Evolutionary conservation across 2,797 vertebrate genomes (phyloP), one percentile per base, ranked within the genome.

Genomic region (Poecilia gillii): DNA sequence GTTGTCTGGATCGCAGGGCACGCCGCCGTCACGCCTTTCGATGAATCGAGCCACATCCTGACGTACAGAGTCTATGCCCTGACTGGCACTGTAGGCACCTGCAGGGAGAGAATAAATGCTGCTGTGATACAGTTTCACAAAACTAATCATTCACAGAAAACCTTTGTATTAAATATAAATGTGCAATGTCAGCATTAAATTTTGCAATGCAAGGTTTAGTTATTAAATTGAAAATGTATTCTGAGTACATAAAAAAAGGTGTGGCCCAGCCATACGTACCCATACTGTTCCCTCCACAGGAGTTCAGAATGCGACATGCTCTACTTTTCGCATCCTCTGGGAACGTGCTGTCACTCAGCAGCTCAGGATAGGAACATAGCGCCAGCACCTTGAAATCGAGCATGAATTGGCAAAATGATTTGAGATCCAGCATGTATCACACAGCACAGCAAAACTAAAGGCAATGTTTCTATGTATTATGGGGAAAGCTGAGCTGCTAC

Each of bases 11-110:
- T 95, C 87, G 2, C 95, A 94, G 5, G 95, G 88, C 41, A 99
- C 89, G 0, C 97, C 97, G 0, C 96, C 96, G 0, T 98, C 98
- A 28, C 98, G 93, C 25, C 86, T 91, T 88, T 97, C 92, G 1
- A 98, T 96, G 94, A 97, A 98, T 28, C 73, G 86, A 0, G 97
- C 96, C 73, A 98, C 97, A 2, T 98, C 96, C 43, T 96, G 94
- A 0, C 97, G 96, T 77, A 99, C 95, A 45, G 94, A 89, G 36
- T 96, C 95, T 23, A 98, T 95, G 41, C 98, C 97, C 3, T 97
- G 95, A 83, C 97, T 98, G 91, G 95, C 87, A n/a, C 95, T 97
- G 93, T 99, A 98, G 23, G 97, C 79, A 18, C 98, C 97, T 98
- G 88, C 55, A 55, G 36, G 47, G 81, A 57, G 83, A 36, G 86